Conservation (phyloP, 2,113 vertebrate species). For the Thryonomys swinderianus region DNA sequence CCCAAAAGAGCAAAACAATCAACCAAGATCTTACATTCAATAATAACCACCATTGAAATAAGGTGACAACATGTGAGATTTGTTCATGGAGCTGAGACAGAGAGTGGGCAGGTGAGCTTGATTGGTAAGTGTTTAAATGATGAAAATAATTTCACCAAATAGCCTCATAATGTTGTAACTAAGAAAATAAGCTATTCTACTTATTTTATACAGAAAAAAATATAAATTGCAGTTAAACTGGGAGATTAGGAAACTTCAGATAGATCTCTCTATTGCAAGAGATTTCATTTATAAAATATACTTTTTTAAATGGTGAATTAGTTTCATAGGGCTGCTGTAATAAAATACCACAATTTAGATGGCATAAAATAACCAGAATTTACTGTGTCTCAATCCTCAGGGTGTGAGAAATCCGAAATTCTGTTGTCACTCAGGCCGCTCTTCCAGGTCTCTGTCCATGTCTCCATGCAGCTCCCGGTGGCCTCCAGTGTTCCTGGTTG, state of each 20-base stretch:
- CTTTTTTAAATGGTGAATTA: not conserved
- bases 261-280: not conserved
- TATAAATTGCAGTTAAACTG: not conserved
- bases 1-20: not conserved
- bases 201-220: conserved; percentile 20
- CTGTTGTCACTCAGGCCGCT: fast-evolving
- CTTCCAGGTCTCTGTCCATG: not conserved
- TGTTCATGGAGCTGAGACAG: not conserved
- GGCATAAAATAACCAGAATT: not conserved
- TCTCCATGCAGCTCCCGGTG: not conserved
- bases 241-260: not conserved
- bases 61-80: not conserved
- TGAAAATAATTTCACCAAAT: conserved; percentile 48
- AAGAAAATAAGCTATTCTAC: not conserved
- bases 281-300: conserved; percentile 10
- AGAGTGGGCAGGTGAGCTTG: not conserved
- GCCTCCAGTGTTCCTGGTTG: no score
- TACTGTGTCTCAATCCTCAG: not conserved
- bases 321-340: not conserved
- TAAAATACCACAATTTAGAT: not conserved
- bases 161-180: not conserved
- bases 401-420: not conserved
- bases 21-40: not conserved
- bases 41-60: conserved; percentile 46
- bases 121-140: not conserved